These are phyloP conservation scores for Tor tambroides DNA, from an alignment of 2,113 vertebrate species.

Conservation along the genomic window DNA sequence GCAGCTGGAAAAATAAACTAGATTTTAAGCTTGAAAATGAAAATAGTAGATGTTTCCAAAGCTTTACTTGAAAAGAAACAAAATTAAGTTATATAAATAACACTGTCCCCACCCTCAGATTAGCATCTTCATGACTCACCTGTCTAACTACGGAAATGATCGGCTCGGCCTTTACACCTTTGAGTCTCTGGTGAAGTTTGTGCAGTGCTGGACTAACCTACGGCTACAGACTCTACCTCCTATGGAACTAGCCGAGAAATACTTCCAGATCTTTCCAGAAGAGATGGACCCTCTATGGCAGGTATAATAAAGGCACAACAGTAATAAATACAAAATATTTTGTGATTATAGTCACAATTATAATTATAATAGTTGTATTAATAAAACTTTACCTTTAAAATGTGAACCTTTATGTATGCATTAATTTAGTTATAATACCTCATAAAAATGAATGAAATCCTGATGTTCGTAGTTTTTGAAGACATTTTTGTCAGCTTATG, in stretches of 20 bases:
- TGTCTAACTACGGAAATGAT: constrained; percentile 98
- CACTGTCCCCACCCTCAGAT: constrained; percentile 77
- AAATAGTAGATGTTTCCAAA: background rate
- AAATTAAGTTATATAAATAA: background rate
- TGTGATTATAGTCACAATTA: too few relatives aligned
- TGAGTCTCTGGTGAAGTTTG: constrained; percentile 95
- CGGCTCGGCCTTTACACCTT: constrained; percentile 96
- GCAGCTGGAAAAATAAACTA: constrained; percentile 20
- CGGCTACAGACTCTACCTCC: constrained; percentile 91
- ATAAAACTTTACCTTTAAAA: too few relatives aligned
- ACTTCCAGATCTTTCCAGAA: constrained; percentile 96
- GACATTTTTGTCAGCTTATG: too few relatives aligned
- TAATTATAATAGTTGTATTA: too few relatives aligned
- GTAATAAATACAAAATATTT: too few relatives aligned
- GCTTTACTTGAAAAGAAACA: background rate
- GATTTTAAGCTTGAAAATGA: background rate
- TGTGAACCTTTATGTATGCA: too few relatives aligned
- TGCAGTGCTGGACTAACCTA: constrained; percentile 97
- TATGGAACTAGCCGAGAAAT: constrained; percentile 87
- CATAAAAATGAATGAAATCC: too few relatives aligned
- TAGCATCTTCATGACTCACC: constrained; percentile 98
- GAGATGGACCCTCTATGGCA: constrained; percentile 96
- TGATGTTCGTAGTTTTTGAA: too few relatives aligned
- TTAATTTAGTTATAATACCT: too few relatives aligned
- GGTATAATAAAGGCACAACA: constrained; percentile 68